Base-by-base conservation (phyloP, 2,888 invertebrate genomes). In the Ornithoptera alexandrae region DNA sequence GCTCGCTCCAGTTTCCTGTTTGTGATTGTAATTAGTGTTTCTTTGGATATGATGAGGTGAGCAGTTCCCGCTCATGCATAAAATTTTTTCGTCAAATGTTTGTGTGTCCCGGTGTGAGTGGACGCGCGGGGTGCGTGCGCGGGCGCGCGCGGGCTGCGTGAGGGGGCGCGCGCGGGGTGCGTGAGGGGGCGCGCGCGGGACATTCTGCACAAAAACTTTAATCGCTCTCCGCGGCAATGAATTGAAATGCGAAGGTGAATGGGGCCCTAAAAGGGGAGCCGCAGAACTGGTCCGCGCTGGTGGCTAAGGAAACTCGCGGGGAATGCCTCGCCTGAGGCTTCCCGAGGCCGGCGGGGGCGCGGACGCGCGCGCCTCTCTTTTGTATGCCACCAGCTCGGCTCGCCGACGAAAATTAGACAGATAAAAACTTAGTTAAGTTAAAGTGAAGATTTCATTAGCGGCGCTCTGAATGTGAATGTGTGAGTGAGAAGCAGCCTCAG, bases 251-350 rank as follows among this genome's bases (percentile, higher is more conserved):
- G 65, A 39, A 30, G 57, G 36, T 70, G 66, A 70, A 70, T 70
- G 69, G 58, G 62, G 18, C 57, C 66, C 66, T 65, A 72, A 72
- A 72, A 71, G 69, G 71, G 57, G 69, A 71, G 65, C 57, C 62
- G 15, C 30, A 61, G 46, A 65, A 65, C 69, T 68, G 68, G 62
- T 71, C 70, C 62, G 63, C 42, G 58, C 42, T 58, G 64, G n/a
- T 22, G 67, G 50, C 63, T 18, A 62, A 66, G 30, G 57, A 36
- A 22, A 59, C 65, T 61, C 24, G 67, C 62, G 39, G 39, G 39
- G 39, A 39, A 39, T 39, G 39, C 39, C 39, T 8, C 39, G 39
- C 39, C 39, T 7, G 39, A 10, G 39, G 39, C 39, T 10, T 10
- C 39, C 39, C 39, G 39, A 10, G 39, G 39, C 39, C 7, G 10